These are phyloP conservation scores for Aratinga solstitialis DNA, from an alignment of 2,797 vertebrate species.

Conservation along the genomic window DNA sequence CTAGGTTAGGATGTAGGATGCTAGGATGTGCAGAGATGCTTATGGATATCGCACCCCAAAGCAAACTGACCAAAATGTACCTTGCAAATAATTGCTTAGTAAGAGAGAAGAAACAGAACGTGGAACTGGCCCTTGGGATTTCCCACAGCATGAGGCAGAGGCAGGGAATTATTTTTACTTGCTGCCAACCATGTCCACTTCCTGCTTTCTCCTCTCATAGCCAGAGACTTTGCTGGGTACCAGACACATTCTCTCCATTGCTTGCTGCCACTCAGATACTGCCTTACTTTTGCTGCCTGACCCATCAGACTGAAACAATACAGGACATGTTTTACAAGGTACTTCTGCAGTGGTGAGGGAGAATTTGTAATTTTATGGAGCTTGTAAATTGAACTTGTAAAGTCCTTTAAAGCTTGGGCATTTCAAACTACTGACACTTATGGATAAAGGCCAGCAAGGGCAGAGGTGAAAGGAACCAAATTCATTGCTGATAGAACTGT, in stretches of 20 bases:
- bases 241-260: neutral
- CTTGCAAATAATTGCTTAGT: neutral
- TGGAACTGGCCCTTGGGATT: neutral
- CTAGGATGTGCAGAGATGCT: neutral
- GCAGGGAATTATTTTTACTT: neutral
- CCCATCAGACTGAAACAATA: conserved; percentile 37
- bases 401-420: conserved; percentile 55
- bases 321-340: conserved; percentile 55
- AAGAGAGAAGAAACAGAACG: neutral
- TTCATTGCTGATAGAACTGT: neutral
- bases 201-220: neutral
- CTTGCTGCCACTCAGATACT: neutral
- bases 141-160: neutral
- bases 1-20: neutral
- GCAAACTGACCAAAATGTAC: neutral
- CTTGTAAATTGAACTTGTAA: conserved; percentile 68
- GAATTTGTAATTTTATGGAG: conserved; percentile 64
- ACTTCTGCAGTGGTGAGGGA: conserved; percentile 17
- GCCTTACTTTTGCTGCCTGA: conserved; percentile 28
- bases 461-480: conserved; percentile 6
- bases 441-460: conserved; percentile 23
- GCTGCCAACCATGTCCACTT: neutral
- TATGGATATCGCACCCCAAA: neutral
- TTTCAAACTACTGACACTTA: conserved; percentile 44
- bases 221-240: neutral